These are phyloP conservation scores for Neodiprion pinetum DNA, from an alignment of 1,140 invertebrate genomes.

Conservation along the genomic window DNA sequence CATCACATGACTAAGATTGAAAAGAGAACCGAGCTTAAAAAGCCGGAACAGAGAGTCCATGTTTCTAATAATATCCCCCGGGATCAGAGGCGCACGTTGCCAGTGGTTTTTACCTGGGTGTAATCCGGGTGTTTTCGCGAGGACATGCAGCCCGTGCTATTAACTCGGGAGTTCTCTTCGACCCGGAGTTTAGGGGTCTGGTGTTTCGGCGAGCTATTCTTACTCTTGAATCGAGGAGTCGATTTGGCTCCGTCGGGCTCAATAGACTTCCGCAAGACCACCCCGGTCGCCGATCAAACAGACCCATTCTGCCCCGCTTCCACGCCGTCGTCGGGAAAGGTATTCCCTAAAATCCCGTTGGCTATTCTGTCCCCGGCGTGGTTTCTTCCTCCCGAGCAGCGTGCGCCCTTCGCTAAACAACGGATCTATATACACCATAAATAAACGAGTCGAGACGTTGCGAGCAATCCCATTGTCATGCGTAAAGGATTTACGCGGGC, in stretches of 20 bases:
- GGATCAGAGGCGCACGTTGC: slow-evolving; percentile 35
- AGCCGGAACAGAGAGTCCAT: slow-evolving; percentile 36
- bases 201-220: neutral
- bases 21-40: neutral
- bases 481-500: too few relatives aligned
- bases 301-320: neutral
- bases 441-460: neutral
- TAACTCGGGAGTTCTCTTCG: neutral
- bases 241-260: slow-evolving; percentile 14
- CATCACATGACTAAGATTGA: slow-evolving; percentile 21
- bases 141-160: slow-evolving; percentile 35
- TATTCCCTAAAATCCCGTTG: too few relatives aligned
- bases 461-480: neutral
- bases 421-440: slow-evolving; percentile 1
- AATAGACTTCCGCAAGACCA: slow-evolving; percentile 36
- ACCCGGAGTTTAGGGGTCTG: neutral
- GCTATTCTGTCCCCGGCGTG: neutral
- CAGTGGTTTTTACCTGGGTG: slow-evolving; percentile 23
- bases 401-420: neutral
- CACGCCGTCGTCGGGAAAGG: neutral
- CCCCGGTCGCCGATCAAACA: slow-evolving; percentile 24
- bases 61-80: slow-evolving; percentile 35
- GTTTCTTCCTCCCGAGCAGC: neutral
- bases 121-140: slow-evolving; percentile 46
- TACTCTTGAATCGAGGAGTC: neutral